A percentile compares a stretch with the other conserved stretches of the same genome.
Conservation (phyloP, 53 echinoderm and acorn worm species). For the Patiria pectinifera region DNA sequence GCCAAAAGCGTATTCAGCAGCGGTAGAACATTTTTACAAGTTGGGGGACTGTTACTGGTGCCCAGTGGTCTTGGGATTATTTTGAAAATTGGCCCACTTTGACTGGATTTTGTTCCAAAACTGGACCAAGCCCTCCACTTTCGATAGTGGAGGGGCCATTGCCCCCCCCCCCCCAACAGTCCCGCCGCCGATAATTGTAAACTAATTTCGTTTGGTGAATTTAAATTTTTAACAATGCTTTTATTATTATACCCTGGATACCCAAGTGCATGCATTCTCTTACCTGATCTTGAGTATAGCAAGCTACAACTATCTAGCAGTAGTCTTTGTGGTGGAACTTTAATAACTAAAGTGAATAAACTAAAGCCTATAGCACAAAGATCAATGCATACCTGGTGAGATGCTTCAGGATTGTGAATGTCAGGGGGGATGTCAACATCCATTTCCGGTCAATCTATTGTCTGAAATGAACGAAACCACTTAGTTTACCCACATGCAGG, state of each 20-base stretch:
- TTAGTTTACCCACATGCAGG: too few species aligned
- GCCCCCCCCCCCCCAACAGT: constrained; percentile 17
- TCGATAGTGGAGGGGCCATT: background rate
- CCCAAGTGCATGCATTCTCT: background rate
- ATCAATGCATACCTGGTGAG: background rate
- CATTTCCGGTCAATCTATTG: background rate
- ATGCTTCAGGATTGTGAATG: background rate
- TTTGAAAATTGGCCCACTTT: background rate
- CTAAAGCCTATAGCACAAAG: background rate
- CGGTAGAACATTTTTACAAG: too few species aligned
- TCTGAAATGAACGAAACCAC: background rate
- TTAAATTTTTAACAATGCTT: background rate
- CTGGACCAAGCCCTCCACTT: constrained; percentile 47
- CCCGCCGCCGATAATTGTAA: constrained; percentile 10
- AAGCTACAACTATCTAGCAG: background rate
- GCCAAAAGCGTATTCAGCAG: too few species aligned
- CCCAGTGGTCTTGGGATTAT: too few species aligned
- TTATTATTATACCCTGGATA: background rate
- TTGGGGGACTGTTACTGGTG: too few species aligned
- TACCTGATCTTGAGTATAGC: background rate
- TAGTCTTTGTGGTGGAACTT: background rate
- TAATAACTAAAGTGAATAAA: too few species aligned
- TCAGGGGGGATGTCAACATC: background rate
- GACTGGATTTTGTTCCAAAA: constrained; percentile 32
- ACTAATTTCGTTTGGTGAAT: background rate